A percentile compares a stretch with the other conserved stretches of the same genome.
phyloP scores from a whole-genome alignment of 23 tunicate genomes.

The Pegea sp. region DNA sequence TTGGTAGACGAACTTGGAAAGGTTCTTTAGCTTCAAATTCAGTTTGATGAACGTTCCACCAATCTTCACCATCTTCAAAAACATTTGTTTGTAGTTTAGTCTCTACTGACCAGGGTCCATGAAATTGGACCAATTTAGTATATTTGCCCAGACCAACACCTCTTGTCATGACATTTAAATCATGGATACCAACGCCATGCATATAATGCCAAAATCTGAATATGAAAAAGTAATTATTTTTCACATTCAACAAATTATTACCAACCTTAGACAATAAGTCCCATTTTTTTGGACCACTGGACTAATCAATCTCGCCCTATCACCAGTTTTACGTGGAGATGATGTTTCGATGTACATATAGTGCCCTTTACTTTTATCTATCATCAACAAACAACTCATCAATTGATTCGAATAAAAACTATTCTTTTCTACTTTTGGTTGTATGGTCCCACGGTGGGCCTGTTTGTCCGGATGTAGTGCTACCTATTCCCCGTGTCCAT shows the following conservation, averaged over 20 bases:
- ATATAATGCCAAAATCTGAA: slow-evolving; percentile 86
- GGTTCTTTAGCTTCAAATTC: slow-evolving; percentile 18
- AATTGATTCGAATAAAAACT: background rate
- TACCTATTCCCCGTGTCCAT: slow-evolving; percentile 27
- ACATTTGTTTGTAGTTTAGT: slow-evolving; percentile 6
- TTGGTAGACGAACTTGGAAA: slow-evolving; percentile 21
- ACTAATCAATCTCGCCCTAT: slow-evolving; percentile 62
- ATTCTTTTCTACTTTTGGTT: slow-evolving; percentile 18
- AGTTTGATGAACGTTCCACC: slow-evolving; percentile 62
- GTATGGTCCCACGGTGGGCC: slow-evolving; percentile 98
- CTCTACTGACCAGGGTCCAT: slow-evolving; percentile 73
- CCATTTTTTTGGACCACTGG: slow-evolving; percentile 30
- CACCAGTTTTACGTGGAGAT: slow-evolving; percentile 49
- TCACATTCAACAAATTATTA: too few species aligned
- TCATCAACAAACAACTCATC: background rate
- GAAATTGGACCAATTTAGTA: slow-evolving; percentile 13
- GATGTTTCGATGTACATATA: slow-evolving; percentile 79
- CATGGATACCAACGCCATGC: slow-evolving; percentile 71
- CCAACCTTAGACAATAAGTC: slow-evolving; percentile 54
- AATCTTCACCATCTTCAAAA: slow-evolving; percentile 23
- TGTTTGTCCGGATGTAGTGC: slow-evolving; percentile 54
- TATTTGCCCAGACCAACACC: slow-evolving; percentile 3
- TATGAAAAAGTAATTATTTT: too few species aligned
- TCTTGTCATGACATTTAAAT: slow-evolving; percentile 37
- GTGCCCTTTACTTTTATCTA: slow-evolving; percentile 29